These are phyloP conservation scores for Ischnura elegans DNA, from an alignment of 2,888 invertebrate species.

Conservation along the genomic window DNA sequence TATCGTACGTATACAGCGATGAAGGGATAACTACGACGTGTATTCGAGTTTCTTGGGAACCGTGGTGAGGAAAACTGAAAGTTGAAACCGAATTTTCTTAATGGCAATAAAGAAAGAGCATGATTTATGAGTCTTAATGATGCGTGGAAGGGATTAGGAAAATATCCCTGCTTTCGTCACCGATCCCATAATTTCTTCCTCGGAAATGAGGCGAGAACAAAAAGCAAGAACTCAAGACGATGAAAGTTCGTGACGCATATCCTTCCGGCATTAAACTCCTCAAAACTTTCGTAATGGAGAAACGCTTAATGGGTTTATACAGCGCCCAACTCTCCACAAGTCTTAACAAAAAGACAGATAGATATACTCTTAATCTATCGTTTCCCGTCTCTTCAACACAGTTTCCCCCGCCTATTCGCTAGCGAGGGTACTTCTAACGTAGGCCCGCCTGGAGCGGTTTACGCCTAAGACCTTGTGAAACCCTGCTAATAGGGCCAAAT, in stretches of 20 bases:
- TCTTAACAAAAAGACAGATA: background rate
- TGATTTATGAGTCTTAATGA: background rate
- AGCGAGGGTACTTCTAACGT: background rate
- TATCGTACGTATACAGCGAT: too few species aligned
- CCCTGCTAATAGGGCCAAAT: background rate
- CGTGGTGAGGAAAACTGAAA: background rate
- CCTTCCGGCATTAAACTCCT: background rate
- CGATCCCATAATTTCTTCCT: background rate
- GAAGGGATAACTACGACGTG: too few species aligned
- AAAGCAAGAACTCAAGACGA: background rate
- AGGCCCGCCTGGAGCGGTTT: background rate
- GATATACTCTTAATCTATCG: background rate
- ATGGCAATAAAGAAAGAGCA: background rate
- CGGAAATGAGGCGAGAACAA: background rate
- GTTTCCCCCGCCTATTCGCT: background rate
- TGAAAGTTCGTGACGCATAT: background rate
- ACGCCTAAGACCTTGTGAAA: background rate
- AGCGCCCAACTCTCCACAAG: background rate
- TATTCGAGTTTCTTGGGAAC: too few species aligned
- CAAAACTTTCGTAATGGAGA: background rate
- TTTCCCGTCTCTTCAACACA: background rate
- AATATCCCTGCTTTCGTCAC: background rate
- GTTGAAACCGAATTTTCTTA: background rate
- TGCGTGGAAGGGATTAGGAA: background rate
- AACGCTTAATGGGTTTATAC: background rate